Evolutionary conservation across 2,888 invertebrate genomes (phyloP).

Genomic region (Syritta pipiens): DNA sequence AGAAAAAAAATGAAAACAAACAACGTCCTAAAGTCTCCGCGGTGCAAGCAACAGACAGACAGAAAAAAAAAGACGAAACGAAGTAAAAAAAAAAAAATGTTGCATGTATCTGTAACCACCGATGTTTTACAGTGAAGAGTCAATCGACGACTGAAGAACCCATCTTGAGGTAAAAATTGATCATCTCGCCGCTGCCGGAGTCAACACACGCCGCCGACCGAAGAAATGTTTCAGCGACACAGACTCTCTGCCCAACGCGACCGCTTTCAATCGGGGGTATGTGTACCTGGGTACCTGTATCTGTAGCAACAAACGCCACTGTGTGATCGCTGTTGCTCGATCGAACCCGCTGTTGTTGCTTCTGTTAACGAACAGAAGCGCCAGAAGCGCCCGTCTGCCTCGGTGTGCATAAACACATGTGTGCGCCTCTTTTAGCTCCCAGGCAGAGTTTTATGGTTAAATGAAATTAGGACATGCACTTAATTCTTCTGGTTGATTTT

Average conservation of each 20-base stretch:
- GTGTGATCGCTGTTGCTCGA: slow-evolving; percentile 65
- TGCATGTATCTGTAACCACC: slow-evolving; percentile 50
- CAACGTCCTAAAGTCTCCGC: slow-evolving; percentile 22
- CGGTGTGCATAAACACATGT: background rate
- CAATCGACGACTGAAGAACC: slow-evolving; percentile 69
- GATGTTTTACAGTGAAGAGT: slow-evolving; percentile 68
- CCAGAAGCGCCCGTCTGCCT: background rate
- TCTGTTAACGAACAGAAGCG: slow-evolving; percentile 42
- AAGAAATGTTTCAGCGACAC: slow-evolving; percentile 65
- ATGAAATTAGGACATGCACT: slow-evolving; percentile 34
- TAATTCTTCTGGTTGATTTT: slow-evolving; percentile 27
- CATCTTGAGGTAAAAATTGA: slow-evolving; percentile 65
- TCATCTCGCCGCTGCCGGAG: slow-evolving; percentile 55
- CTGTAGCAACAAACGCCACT: slow-evolving; percentile 31
- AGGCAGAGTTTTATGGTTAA: slow-evolving; percentile 16
- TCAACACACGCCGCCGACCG: too few species aligned
- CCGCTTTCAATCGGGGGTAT: slow-evolving; percentile 51
- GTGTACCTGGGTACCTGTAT: too few species aligned
- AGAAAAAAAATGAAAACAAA: slow-evolving; percentile 11
- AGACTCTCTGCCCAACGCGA: slow-evolving; percentile 35
- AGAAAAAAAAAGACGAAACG: slow-evolving; percentile 9
- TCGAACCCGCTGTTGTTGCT: slow-evolving; percentile 55
- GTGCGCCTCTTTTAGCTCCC: background rate
- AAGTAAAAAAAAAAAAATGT: slow-evolving; percentile 33
- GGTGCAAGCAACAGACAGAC: slow-evolving; percentile 28